Evolutionary conservation across 92 coral and sea anemone species (phyloP), one percentile per base, ranked within the genome.

Genomic region (Muricea muricata): DNA sequence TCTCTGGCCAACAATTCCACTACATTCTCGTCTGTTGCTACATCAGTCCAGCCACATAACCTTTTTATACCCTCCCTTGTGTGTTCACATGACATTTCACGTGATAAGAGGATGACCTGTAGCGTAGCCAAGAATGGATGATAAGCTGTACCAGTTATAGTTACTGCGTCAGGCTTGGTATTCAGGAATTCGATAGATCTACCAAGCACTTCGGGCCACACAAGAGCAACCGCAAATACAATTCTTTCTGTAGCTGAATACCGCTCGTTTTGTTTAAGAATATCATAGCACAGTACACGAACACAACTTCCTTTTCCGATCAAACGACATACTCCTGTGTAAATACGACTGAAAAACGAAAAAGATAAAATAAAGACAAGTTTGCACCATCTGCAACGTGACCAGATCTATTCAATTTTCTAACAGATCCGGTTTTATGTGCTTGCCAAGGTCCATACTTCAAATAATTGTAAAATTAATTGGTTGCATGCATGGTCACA

Each of bases 131-230:
- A 58, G 46, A 95, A 83, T 9, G 96, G 97, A 20, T 78, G 86
- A 31, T 45, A 55, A 48, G 55, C 30, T 54, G 65, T 57, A 11
- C 87, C 89, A 26, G 71, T 24, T 15, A 79, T 33, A 23, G 66
- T 74, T 13, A 41, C 39, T 33, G 56, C 7, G 12, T 75, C 85
- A 21, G 52, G 32, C 29, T 60, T 23, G 7, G 28, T 48, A 30
- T 45, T 41, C 10, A 61, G 37, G 66, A 80, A 33, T 1, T 39
- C 20, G 9, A 29, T 40, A 1, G 28, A 41, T 39, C 24, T 32
- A 9, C 83, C 30, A 37, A 97, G 83, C 56, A 91, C 89, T 25
- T 85, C 78, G 17, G 98, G 94, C 99, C 99, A 94, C 7, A 92
- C 98, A 6, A 93, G 81, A 35, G 81, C 88, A 40, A 97, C 82